A percentile compares a stretch with the other conserved stretches of the same genome.
Conservation (phyloP, 23 tunicate genomes). For the Ciona savignyi region DNA sequence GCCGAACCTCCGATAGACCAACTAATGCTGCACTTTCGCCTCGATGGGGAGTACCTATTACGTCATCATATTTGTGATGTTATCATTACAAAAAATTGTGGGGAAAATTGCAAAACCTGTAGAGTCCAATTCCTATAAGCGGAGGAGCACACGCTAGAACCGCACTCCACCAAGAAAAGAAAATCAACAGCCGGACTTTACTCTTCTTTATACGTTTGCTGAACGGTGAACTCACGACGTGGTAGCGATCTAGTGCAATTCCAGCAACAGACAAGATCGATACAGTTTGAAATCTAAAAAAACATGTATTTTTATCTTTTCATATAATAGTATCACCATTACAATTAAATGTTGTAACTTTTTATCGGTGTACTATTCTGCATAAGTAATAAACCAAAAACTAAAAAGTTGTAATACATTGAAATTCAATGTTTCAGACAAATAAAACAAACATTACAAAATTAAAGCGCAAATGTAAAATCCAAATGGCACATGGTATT, state of each 20-base stretch:
- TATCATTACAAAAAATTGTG: neutral
- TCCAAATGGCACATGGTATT: too few relatives aligned
- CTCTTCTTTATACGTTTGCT: slow-evolving; percentile 36
- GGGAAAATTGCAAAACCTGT: slow-evolving; percentile 33
- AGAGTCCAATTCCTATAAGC: slow-evolving; percentile 47
- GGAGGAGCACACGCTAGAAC: slow-evolving; percentile 46
- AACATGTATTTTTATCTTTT: neutral
- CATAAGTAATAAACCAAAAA: too few relatives aligned
- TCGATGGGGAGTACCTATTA: slow-evolving; percentile 56
- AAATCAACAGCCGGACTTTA: slow-evolving; percentile 29
- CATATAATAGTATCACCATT: too few relatives aligned
- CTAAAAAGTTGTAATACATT: too few relatives aligned
- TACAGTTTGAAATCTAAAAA: slow-evolving; percentile 57
- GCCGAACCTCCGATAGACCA: slow-evolving; percentile 51
- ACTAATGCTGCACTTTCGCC: slow-evolving; percentile 44
- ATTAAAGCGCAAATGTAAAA: too few relatives aligned
- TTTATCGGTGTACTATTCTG: too few relatives aligned
- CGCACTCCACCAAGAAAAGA: slow-evolving; percentile 59
- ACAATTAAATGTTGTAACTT: too few relatives aligned
- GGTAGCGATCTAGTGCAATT: slow-evolving; percentile 73
- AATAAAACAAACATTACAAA: too few relatives aligned
- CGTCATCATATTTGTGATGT: neutral
- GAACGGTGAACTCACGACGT: slow-evolving; percentile 76
- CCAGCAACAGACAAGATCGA: slow-evolving; percentile 71
- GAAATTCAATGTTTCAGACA: too few relatives aligned